phyloP scores from a whole-genome alignment of 2,888 invertebrate genomes.

The Spodoptera littoralis region DNA sequence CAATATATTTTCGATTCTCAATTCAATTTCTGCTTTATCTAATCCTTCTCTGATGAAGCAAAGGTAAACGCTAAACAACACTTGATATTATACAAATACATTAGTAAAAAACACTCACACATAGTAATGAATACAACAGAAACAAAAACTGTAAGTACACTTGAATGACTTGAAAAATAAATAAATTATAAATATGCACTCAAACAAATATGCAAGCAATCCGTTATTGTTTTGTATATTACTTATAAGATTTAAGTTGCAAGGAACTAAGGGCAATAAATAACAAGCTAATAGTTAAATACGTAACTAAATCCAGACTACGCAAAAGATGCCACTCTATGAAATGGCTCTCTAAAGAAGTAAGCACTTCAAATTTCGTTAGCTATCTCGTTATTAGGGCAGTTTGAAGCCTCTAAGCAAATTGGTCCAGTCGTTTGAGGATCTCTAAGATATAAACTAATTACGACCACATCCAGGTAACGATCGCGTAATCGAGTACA shows the following conservation, averaged over 20 bases:
- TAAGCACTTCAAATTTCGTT: slow-evolving; percentile 28
- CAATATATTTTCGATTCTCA: slow-evolving; percentile 80
- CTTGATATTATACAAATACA: slow-evolving; percentile 64
- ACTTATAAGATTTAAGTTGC: slow-evolving; percentile 46
- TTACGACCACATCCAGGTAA: slow-evolving; percentile 33
- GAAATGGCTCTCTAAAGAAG: slow-evolving; percentile 18
- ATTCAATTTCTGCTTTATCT: slow-evolving; percentile 68
- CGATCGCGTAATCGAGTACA: slow-evolving; percentile 50
- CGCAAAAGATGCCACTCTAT: slow-evolving; percentile 26
- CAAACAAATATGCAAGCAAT: slow-evolving; percentile 81
- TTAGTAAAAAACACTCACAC: slow-evolving; percentile 75
- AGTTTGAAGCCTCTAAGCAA: slow-evolving; percentile 44
- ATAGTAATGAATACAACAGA: slow-evolving; percentile 69
- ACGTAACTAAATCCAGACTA: slow-evolving; percentile 42
- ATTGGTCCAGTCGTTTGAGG: slow-evolving; percentile 55
- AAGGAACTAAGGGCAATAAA: slow-evolving; percentile 45
- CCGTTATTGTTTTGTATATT: slow-evolving; percentile 30
- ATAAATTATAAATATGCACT: slow-evolving; percentile 75
- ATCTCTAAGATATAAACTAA: slow-evolving; percentile 40
- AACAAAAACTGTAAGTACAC: slow-evolving; percentile 74
- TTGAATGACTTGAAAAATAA: slow-evolving; percentile 71
- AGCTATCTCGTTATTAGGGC: slow-evolving; percentile 32
- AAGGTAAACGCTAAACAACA: slow-evolving; percentile 65
- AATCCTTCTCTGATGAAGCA: slow-evolving; percentile 66
- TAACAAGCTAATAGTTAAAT: slow-evolving; percentile 43